Base-by-base conservation (phyloP, 2,797 vertebrate species). In the Gephyroberyx darwinii region DNA sequence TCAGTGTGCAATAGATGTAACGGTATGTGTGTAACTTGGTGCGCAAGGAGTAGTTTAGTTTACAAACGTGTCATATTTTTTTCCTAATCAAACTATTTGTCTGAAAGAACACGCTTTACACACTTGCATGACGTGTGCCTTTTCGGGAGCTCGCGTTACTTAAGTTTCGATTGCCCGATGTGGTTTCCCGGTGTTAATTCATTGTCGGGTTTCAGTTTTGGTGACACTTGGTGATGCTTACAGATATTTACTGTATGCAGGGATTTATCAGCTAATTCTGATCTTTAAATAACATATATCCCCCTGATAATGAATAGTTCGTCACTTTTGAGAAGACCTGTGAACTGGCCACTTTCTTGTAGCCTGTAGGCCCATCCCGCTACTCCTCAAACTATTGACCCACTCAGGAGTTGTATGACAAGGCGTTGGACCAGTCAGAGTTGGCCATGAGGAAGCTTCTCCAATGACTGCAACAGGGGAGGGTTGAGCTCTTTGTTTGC, bases 391-490 rank as follows among this genome's bases (percentile, higher is more conserved):
- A 33, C 71, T 83, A 66, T 77, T 85, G 78, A 78, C 66, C 60
- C 63, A 61, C 26, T 78, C 48, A 9, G 48, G 22, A 5, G 22
- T 1, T 63, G 66, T 19, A 9, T 83, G 89, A 82, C 83, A 43
- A 8, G 20, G n/a, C 10, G 1, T 13, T 61, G 75, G 72, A 71
- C 90, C 90, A 92, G 61, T 94, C 74, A 75, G 39, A 62, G 45
- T 5, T 12, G 43, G 58, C 72, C 75, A 39, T 43, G 79, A 59
- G 39, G 37, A 26, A 26, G 66, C 35, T 45, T 55, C 51, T 73
- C 92, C 88, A 88, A 87, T 87, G 56, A 73, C 63, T 41, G 30
- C 9, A 0, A 63, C 31, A 9, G 78, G 83, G 87, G 81, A 57
- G 89, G 81, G 71, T 35, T 12, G 43, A 33, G 17, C 30, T 16